phyloP scores from a whole-genome alignment of 2,888 invertebrate species.

The Ellobium chinense region DNA sequence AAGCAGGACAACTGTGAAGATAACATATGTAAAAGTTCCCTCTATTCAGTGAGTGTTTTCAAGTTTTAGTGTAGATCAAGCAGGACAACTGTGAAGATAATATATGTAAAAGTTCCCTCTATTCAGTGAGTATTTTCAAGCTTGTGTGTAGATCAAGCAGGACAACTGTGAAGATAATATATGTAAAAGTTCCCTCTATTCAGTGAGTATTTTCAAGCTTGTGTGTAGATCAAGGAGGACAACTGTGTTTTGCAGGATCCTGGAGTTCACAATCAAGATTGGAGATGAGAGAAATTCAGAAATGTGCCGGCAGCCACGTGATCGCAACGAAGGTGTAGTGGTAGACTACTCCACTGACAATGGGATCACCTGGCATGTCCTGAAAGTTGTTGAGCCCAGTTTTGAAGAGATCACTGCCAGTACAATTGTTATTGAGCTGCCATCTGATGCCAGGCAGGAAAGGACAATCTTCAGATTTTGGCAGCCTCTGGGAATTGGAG shows the following conservation, averaged over 20 bases:
- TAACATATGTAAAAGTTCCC: too few species aligned
- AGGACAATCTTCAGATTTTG: conserved; percentile 79
- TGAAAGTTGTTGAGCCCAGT: conserved; percentile 72
- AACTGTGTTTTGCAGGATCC: conserved; percentile 69
- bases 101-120: too few species aligned
- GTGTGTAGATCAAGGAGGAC: too few species aligned
- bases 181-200: too few species aligned
- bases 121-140: too few species aligned
- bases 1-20: too few species aligned
- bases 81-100: too few species aligned
- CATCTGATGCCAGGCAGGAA: conserved; percentile 74
- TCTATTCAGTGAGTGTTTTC: too few species aligned
- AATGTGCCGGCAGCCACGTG: conserved; percentile 67
- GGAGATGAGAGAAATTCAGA: conserved; percentile 66
- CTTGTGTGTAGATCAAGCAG: too few species aligned
- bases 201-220: too few species aligned
- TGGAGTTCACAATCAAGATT: conserved; percentile 77
- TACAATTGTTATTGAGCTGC: conserved; percentile 72
- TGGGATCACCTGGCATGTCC: conserved; percentile 75
- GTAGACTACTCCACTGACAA: conserved; percentile 77
- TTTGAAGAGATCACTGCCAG: conserved; percentile 66
- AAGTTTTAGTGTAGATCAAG: too few species aligned
- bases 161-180: too few species aligned
- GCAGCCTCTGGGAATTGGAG: conserved; percentile 77
- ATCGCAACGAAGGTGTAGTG: conserved; percentile 74